Base-by-base conservation (phyloP, 2,888 invertebrate genomes). In the Orgyia antiqua region DNA sequence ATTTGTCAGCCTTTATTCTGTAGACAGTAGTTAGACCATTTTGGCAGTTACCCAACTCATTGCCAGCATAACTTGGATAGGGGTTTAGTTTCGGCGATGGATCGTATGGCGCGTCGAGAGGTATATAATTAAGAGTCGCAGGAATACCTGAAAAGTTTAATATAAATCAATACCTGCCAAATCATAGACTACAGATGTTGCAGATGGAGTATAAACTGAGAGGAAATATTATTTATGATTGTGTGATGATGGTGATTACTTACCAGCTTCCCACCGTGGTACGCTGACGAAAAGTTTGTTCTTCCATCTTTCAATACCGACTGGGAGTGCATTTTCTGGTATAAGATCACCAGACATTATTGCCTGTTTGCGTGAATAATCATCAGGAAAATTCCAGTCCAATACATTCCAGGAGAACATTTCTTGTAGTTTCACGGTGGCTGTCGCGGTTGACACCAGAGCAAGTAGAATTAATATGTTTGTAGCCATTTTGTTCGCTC, bases 141-240 rank as follows among this genome's bases (percentile, higher is more conserved):
- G 94, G 94, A 40, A 95, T 91, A 54, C 94, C 94, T 93, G 67
- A n/a, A n/a, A n/a, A n/a, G n/a, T n/a, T n/a, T n/a, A n/a, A n/a
- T n/a, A n/a, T n/a, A n/a, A n/a, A n/a, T n/a, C n/a, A n/a, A n/a
- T n/a, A n/a, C n/a, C n/a, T n/a, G n/a, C n/a, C n/a, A n/a, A n/a
- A n/a, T n/a, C n/a, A n/a, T n/a, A n/a, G n/a, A n/a, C n/a, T n/a
- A n/a, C n/a, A n/a, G n/a, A n/a, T n/a, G n/a, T n/a, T n/a, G n/a
- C n/a, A n/a, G n/a, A n/a, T n/a, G n/a, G n/a, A n/a, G n/a, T n/a
- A n/a, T n/a, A n/a, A n/a, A n/a, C n/a, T n/a, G n/a, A n/a, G n/a
- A n/a, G n/a, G n/a, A n/a, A n/a, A n/a, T n/a, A n/a, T n/a, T n/a
- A n/a, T n/a, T n/a, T n/a, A n/a, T n/a, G n/a, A n/a, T n/a, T n/a